These are phyloP conservation scores for Todiramphus chloris DNA, from an alignment of 2,113 vertebrate species.

Conservation along the genomic window DNA sequence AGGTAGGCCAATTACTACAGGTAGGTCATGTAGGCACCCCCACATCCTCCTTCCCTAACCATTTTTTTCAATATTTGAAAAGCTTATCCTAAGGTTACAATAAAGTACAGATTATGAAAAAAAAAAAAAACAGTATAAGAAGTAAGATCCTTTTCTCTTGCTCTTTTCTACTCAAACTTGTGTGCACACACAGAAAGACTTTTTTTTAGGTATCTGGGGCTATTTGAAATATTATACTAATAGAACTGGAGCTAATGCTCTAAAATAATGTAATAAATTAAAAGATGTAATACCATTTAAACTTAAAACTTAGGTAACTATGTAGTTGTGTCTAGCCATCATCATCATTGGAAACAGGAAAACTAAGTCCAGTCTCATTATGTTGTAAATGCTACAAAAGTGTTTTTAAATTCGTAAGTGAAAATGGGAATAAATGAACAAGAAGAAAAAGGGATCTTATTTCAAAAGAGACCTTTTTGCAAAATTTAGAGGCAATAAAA, in stretches of 20 bases:
- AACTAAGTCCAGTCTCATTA: neutral
- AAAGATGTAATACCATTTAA: neutral
- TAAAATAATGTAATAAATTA: neutral
- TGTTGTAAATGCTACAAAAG: neutral
- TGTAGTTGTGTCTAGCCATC: neutral
- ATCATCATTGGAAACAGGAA: neutral
- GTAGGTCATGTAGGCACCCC: neutral
- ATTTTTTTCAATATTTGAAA: too few species aligned
- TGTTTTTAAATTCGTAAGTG: neutral
- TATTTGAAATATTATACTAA: neutral
- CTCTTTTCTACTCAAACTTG: neutral
- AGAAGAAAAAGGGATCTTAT: neutral
- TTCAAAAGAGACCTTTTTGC: neutral
- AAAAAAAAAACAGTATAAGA: neutral
- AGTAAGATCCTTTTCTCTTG: neutral
- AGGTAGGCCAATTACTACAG: neutral
- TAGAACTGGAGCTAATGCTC: neutral
- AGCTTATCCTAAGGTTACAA: neutral
- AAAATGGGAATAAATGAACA: neutral
- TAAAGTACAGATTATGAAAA: neutral
- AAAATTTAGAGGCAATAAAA: neutral
- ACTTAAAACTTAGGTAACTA: neutral
- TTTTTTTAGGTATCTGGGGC: rapidly evolving
- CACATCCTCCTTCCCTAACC: too few species aligned
- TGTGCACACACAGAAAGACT: neutral